Conservation (phyloP, 2,797 vertebrate species). For the Fringilla coelebs region DNA sequence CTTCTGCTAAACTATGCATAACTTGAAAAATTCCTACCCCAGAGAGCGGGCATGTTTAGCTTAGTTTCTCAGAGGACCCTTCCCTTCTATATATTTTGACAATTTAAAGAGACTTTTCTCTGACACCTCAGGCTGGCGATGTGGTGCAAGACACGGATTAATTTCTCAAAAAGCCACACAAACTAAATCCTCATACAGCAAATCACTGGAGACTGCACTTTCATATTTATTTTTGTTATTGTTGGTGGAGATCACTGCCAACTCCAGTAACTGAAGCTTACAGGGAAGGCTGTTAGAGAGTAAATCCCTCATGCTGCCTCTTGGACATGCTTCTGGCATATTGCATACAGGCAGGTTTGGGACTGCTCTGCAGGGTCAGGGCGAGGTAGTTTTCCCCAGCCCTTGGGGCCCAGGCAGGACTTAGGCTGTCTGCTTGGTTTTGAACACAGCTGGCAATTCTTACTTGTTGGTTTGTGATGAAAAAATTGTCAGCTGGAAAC, state of each 20-base stretch:
- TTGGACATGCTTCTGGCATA: slow-evolving; percentile 52
- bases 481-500: slow-evolving; percentile 50
- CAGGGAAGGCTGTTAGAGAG: neutral
- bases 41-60: neutral
- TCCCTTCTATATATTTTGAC: slow-evolving; percentile 32
- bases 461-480: neutral
- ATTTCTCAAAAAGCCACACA: slow-evolving; percentile 45
- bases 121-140: slow-evolving; percentile 15
- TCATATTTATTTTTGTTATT: slow-evolving; percentile 60
- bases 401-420: slow-evolving; percentile 1
- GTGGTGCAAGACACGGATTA: neutral
- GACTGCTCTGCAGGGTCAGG: slow-evolving; percentile 16
- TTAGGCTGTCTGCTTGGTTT: neutral
- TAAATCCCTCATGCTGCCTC: slow-evolving; percentile 53
- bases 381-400: neutral
- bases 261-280: slow-evolving; percentile 19
- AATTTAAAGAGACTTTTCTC: slow-evolving; percentile 47
- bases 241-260: slow-evolving; percentile 53
- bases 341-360: neutral
- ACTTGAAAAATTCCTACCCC: neutral
- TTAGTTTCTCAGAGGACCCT: neutral
- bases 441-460: slow-evolving; percentile 42
- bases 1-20: neutral
- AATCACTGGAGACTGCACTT: slow-evolving; percentile 4
- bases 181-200: slow-evolving; percentile 16